phyloP scores from a whole-genome alignment of 2,888 invertebrate species.

The Rugalucina vietnamica region DNA sequence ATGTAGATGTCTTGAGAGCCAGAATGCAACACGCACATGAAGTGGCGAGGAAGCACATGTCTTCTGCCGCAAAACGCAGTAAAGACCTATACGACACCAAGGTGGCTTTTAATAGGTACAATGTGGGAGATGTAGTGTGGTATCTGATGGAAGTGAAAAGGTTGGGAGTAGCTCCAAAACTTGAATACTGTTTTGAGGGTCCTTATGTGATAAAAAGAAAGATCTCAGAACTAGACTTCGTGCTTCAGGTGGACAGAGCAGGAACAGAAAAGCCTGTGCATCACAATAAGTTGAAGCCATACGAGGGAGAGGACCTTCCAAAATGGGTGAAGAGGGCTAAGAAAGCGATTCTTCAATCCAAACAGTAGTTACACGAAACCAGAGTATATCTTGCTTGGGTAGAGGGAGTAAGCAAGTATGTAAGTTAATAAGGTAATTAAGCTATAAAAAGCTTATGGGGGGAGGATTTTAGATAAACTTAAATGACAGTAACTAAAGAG shows the following conservation, averaged over 20 bases:
- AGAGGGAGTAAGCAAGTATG: background rate
- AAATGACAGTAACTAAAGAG: background rate
- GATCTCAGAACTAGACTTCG: constrained; percentile 12
- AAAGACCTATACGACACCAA: background rate
- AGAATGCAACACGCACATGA: constrained; percentile 10
- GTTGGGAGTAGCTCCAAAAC: constrained; percentile 3
- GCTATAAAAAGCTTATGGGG: background rate
- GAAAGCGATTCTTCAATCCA: background rate
- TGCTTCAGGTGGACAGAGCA: background rate
- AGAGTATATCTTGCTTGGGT: background rate
- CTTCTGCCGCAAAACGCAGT: background rate
- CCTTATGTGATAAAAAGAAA: constrained; percentile 8
- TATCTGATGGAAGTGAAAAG: background rate
- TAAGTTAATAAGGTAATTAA: background rate
- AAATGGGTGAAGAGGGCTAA: constrained; percentile 3
- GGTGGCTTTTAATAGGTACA: background rate
- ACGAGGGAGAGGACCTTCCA: constrained; percentile 13
- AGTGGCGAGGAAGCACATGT: background rate
- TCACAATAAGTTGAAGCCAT: constrained; percentile 32
- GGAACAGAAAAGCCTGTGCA: constrained; percentile 6
- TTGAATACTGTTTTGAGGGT: constrained; percentile 13
- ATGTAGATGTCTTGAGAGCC: background rate
- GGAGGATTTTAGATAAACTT: background rate
- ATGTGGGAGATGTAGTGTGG: constrained; percentile 7
- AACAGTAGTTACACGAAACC: background rate